Evolutionary conservation across 2,888 invertebrate species (phyloP).

Genomic region (Beris morrisii): DNA sequence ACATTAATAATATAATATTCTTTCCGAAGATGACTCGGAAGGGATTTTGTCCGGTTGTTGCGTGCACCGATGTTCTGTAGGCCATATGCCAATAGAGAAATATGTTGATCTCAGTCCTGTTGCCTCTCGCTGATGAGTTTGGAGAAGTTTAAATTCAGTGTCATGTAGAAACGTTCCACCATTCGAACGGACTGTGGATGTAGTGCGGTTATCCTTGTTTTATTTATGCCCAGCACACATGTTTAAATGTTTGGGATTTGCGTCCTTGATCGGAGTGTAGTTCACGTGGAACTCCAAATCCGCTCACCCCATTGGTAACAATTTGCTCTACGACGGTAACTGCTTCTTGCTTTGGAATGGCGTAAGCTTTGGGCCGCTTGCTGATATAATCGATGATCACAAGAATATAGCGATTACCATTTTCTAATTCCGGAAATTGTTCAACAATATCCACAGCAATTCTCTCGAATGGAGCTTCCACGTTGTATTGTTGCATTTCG

Average conservation of each 20-base stretch:
- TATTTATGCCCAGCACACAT: slow-evolving; percentile 16
- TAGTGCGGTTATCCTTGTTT: slow-evolving; percentile 40
- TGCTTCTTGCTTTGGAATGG: slow-evolving; percentile 36
- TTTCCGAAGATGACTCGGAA: slow-evolving; percentile 19
- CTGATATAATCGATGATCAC: slow-evolving; percentile 40
- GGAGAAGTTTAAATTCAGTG: too few relatives aligned
- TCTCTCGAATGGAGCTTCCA: too few relatives aligned
- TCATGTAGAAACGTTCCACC: slow-evolving; percentile 42
- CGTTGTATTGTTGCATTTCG: too few relatives aligned
- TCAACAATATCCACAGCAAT: too few relatives aligned
- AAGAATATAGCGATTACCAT: slow-evolving; percentile 34
- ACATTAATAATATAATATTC: slow-evolving; percentile 34
- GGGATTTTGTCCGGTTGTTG: slow-evolving; percentile 26
- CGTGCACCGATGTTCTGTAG: slow-evolving; percentile 27
- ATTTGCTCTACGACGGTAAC: slow-evolving; percentile 33
- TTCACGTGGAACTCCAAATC: slow-evolving; percentile 34
- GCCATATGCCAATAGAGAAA: too few relatives aligned
- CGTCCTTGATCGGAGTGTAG: too few relatives aligned
- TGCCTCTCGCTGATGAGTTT: too few relatives aligned
- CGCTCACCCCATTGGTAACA: slow-evolving; percentile 32
- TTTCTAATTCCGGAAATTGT: too few relatives aligned
- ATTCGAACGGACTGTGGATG: slow-evolving; percentile 39
- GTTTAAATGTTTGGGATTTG: slow-evolving; percentile 18
- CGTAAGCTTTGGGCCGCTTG: slow-evolving; percentile 39
- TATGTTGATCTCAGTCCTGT: too few relatives aligned